Evolutionary conservation across 1,140 invertebrate genomes (phyloP), one percentile per base, ranked within the genome.

Genomic region (Bombus huntii): DNA sequence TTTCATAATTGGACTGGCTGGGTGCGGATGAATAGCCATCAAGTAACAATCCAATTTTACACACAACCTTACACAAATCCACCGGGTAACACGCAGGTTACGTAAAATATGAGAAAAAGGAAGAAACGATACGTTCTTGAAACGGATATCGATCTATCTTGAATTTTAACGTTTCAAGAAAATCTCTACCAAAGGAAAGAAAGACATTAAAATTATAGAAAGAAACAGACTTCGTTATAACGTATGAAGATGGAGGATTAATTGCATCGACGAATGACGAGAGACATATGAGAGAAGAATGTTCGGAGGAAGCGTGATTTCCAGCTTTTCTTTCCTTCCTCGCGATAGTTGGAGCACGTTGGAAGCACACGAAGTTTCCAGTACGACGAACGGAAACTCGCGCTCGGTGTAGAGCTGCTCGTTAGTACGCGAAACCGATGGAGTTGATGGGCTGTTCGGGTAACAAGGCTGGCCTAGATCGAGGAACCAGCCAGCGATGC

Each of bases 381-480:
- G 37, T 53, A 31, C 31, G 71, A 65, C 9, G 72, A 75, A 66
- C 74, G 75, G 74, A 84, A 84, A 28, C 44, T 34, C 25, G 13
- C 22, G 28, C 31, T 72, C 47, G 53, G 44, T 18, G 39, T 44
- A 28, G 37, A 34, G 44, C 62, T 66, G 81, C 73, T 84, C 83
- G 83, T 84, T 84, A 79, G 44, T 74, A 34, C 28, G 18, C 18
- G 81, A 77, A 70, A 42, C 59, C 73, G 66, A 57, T 62, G n/a
- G 25, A 37, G 53, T 66, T 44, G 71, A 82, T 66, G 77, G 53
- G 15, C 39, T 74, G 31, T 15, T 42, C 28, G 65, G 25, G 76
- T 70, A 76, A 73, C 47, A 47, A 74, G 74, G 18, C n/a, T 86
- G 57, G 44, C 66, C 59, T 83, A 89, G 75, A 89, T 83, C 44